Base-by-base conservation (phyloP, 2,888 invertebrate genomes). In the Periphyllus acericola region DNA sequence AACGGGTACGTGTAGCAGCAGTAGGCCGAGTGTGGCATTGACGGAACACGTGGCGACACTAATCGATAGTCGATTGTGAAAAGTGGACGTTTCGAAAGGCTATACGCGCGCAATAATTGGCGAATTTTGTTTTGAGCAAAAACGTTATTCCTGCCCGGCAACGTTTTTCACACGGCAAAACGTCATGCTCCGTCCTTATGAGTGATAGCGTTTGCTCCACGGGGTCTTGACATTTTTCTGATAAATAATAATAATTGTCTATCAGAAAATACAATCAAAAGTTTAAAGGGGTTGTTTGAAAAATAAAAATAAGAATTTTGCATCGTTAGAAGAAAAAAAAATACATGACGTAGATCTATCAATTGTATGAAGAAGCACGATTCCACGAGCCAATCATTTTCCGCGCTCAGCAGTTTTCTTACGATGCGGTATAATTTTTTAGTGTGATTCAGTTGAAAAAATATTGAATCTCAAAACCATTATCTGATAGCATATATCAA, bases 171-270 rank as follows among this genome's bases (percentile, higher is more conserved):
- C 14, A 68, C 80, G 68, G 29, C 40, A 68, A 81, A 81, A 80
- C 60, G 68, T 80, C 68, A 19, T 66, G 66, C 25, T n/a, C 25
- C 19, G 36, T 81, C 21, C 29, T 66, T 46, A 46, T 46, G 46
- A 25, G 46, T 11, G 32, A 71, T 46, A 82, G 21, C 66, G 52
- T 68, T 81, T 71, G 32, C 32, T 25, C 32, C 32, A 82, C 17
- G 32, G 21, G 19, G 19, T 25, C 71, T 71, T 76, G 75, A 76
- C 52, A n/a, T 85, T 40, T 85, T 46, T 68, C 68, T 25, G 46
- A 78, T 78, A 85, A 52, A 78, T 78, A 68, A 85, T 78, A 52
- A 78, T 78, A 68, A 85, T 78, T 78, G 84, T 78, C 68, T 32
- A 34, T 78, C 68, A 78, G 11, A 34, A 76, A 85, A 32, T 85